Evolutionary conservation across 2,888 invertebrate species (phyloP), one percentile per base, ranked within the genome.

Genomic region (Meta bourneti): DNA sequence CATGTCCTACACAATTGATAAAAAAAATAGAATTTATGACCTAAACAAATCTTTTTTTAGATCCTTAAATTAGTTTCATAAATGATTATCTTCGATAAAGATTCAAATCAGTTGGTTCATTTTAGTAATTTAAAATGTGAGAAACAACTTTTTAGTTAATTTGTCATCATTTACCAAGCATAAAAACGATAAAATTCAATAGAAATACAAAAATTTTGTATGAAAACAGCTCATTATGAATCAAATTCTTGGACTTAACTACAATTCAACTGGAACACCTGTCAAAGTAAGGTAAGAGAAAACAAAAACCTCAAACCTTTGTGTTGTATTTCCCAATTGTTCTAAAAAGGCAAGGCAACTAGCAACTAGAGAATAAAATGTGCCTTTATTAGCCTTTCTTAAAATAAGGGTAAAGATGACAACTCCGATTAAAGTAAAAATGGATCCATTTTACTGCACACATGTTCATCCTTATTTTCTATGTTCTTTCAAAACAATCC

Each of bases 231-330:
- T 34, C 34, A 34, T 34, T 34, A 34, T 34, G 34, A 34, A 34
- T 34, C 1, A 34, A 34, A 34, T 34, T 34, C n/a, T n/a, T 2
- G 4, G 34, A 8, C 16, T 8, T 61, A 61, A 61, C 11, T 7
- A 61, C 61, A 16, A 61, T 11, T 16, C 16, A 61, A 61, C 61
- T 61, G 61, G 16, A 61, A 61, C 61, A 61, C 61, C 61, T 61
- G 34, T 4, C 34, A 34, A 34, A 61, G 61, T 7, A 61, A 61
- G 11, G 34, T 34, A 34, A 34, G 34, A 5, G 19, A 79, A 79
- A 9, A 74, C 16, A 49, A 52, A 88, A 81, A 81, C 48, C 52
- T 88, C 88, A 88, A 88, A 88, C 88, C 88, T 88, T 80, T 88
- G 34, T 11, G 52, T 34, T 34, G 34, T 34, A 34, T 2, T 34